Base-by-base conservation (phyloP, 2,113 vertebrate genomes). In the Climacteris rufus region DNA sequence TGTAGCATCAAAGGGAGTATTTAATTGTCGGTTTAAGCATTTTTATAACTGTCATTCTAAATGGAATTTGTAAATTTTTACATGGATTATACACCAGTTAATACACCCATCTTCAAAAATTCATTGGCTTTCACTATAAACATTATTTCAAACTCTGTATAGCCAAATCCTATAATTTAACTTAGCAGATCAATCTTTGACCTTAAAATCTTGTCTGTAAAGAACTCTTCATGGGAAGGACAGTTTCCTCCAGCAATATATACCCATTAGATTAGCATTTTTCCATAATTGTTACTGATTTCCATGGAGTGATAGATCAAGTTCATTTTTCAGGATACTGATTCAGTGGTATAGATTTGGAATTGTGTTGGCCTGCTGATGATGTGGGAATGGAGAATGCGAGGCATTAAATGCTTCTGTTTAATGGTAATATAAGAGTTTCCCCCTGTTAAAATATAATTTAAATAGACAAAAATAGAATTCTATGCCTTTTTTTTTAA, bases 401-500 rank as follows among this genome's bases (percentile, higher is more conserved):
- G 83, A 97, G 90, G 94, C 96, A 97, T 95, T 96, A 97, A 97
- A 82, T 96, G 65, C 83, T 95, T 95, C 81, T 96, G 54, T 93
- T 97, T 96, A 94, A 69, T 93, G 86, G 47, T 95, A 90, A 57
- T 89, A 94, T 79, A 90, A 80, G 71, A 93, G 84, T 87, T 96
- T 93, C 60, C 81, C 56, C 87, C 94, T 96, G 78, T 94, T 97
- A 93, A 66, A 56, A 49, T 68, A 39, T 77, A 95, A 97, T 87
- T 97, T 94, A 97, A 93, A 94, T 75, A 96, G 86, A 90, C 37
- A 89, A 97, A 98, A 98, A 97, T 96, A 97, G 91, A 96, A 75
- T 94, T 64, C 19, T 50, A 22, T 92, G 69, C 92, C 69, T 27
- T 98, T 98, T 27, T 98, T 98, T 97, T 97, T 87, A 95, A 66